Conservation (phyloP, 2,797 vertebrate species). For the Hybognathus amarus region DNA sequence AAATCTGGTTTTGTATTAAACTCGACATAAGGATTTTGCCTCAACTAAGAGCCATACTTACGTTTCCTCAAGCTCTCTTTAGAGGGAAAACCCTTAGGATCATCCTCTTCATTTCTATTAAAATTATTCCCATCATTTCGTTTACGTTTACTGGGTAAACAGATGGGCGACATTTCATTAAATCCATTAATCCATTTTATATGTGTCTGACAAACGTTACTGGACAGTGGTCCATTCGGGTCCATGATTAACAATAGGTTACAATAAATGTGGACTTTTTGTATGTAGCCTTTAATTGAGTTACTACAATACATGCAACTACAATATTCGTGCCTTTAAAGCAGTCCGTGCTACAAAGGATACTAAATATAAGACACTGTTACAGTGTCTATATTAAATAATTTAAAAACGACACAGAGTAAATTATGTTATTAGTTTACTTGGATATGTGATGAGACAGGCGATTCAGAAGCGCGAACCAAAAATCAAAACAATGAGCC, state of each 20-base stretch:
- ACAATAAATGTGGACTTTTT: neutral
- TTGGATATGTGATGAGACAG: neutral
- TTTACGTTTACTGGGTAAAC: conserved; percentile 58
- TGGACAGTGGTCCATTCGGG: conserved; percentile 1
- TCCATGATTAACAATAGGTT: conserved; percentile 14
- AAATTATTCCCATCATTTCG: conserved; percentile 41
- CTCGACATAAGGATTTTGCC: neutral
- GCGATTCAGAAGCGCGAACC: neutral
- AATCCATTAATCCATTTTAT: conserved; percentile 33
- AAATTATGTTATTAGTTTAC: neutral
- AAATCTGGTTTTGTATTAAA: neutral
- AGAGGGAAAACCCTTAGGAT: neutral
- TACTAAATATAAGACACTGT: neutral
- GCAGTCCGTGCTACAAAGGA: neutral
- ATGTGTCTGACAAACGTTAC: conserved; percentile 17
- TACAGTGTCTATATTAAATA: too few relatives aligned
- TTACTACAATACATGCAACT: neutral
- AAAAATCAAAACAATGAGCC: conserved; percentile 40
- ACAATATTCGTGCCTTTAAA: neutral
- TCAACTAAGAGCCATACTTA: conserved; percentile 5
- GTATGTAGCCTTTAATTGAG: neutral
- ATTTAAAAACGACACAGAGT: neutral
- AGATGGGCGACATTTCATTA: conserved; percentile 9
- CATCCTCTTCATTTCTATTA: conserved; percentile 4
- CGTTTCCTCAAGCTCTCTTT: conserved; percentile 39